Evolutionary conservation across 2,888 invertebrate genomes (phyloP).

Genomic region (Pollenia amentaria): DNA sequence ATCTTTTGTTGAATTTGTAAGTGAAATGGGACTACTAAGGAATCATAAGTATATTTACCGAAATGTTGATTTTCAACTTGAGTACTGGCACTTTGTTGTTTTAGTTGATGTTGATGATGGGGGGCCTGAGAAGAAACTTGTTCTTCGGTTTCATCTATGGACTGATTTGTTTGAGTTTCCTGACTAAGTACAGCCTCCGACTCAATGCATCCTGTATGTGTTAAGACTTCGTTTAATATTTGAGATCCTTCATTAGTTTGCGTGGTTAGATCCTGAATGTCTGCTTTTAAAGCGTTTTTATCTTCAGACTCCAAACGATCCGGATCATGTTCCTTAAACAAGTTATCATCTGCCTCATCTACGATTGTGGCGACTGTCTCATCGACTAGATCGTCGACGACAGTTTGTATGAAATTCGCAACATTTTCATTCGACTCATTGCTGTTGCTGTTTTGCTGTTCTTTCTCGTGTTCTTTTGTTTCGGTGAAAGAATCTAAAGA

Average conservation of each 20-base stretch:
- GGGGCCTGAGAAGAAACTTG: conserved; percentile 69
- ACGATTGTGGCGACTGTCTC: conserved; percentile 78
- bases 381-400: conserved; percentile 79
- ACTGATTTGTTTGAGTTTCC: conserved; percentile 66
- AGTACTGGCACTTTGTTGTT: conserved; percentile 90
- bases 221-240: conserved; percentile 16
- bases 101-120: conserved; percentile 81
- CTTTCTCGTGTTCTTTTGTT: background rate
- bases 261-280: conserved; percentile 27
- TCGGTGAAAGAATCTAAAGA: background rate
- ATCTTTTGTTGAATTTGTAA: no score
- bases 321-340: conserved; percentile 77
- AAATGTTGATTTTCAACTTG: conserved; percentile 94
- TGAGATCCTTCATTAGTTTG: conserved; percentile 59
- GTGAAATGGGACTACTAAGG: background rate
- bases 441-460: background rate
- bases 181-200: conserved; percentile 63
- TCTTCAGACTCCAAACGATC: background rate
- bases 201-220: conserved; percentile 15
- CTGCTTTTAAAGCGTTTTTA: background rate
- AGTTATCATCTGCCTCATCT: conserved; percentile 85
- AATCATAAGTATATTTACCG: conserved; percentile 86
- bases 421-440: conserved; percentile 74
- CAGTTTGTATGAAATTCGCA: conserved; percentile 78
- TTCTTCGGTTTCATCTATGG: conserved; percentile 75